Evolutionary conservation across 1,140 invertebrate genomes (phyloP), one percentile per base, ranked within the genome.

Genomic region (Choristoneura fumiferana): DNA sequence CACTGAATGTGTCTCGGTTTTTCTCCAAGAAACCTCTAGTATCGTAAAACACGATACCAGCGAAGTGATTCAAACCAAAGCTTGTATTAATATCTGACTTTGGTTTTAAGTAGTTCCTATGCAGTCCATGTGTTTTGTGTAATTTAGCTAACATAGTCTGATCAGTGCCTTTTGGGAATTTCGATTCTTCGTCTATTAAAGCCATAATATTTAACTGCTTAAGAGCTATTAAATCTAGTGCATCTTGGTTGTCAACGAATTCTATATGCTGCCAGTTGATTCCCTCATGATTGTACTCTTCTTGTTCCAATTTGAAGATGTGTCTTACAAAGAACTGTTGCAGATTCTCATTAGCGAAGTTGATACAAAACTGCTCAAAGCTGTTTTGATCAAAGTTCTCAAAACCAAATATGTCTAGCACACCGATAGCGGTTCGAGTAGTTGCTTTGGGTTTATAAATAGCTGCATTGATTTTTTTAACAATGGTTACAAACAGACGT

Each of bases 351-450:
- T 99, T 99, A 1, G 99, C 98, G 88, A 96, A 99, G 87, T 99
- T 99, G 62, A 99, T 99, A 87, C 98, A 99, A 77, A 99, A 98
- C 76, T 99, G 99, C 90, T 99, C 99, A 90, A 99, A 99, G 85
- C 97, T 98, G 80, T 99, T 99, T 58, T 95, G 95, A 79, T 96
- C 95, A 84, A 99, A 99, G 86, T 99, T 99, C 91, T 99, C 99
- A 89, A 99, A 99, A 3, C 98, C 98, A 86, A 99, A 99, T 73
- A 99, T 99, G 87, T 99, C 98, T 8, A 99, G 88, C 4, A 99
- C 98, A 12, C 98, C 98, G 60, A 99, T 99, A 0, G 96, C 95
- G 74, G 95, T 96, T 17, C 96, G 90, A 14, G 93, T 93, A 0
- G 93, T 92, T 45, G 92, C 91, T 74, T 95, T 94, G 2, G 96